Evolutionary conservation across 2,797 vertebrate species (phyloP).

Genomic region (Protonibea diacanthus): DNA sequence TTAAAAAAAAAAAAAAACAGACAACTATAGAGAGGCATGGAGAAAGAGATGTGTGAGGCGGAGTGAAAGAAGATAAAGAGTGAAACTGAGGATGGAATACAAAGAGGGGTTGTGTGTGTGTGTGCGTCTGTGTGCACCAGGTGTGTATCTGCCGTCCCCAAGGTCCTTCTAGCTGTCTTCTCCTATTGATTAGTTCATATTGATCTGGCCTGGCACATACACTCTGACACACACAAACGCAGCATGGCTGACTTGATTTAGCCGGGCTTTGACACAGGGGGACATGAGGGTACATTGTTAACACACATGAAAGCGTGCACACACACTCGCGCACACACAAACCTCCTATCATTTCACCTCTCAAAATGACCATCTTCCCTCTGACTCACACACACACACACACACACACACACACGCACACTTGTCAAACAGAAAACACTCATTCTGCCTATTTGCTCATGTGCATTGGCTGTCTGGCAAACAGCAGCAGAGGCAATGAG

Average conservation of each 20-base stretch:
- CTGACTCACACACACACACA: conserved; percentile 20
- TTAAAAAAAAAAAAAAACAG: conserved; percentile 9
- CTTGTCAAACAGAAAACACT: conserved; percentile 55
- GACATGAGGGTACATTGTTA: conserved; percentile 76
- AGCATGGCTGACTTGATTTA: conserved; percentile 77
- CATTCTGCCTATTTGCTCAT: conserved; percentile 48
- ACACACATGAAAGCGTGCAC: conserved; percentile 60
- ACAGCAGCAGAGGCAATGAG: conserved; percentile 57
- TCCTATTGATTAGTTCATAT: conserved; percentile 83
- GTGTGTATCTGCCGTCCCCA: conserved; percentile 76
- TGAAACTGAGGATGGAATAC: conserved; percentile 73
- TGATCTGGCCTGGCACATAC: conserved; percentile 71
- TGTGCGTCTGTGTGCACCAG: conserved; percentile 51
- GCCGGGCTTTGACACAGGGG: conserved; percentile 68
- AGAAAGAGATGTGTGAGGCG: conserved; percentile 60
- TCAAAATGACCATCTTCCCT: conserved; percentile 58
- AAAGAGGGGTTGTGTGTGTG: conserved; percentile 59
- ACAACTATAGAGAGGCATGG: conserved; percentile 33
- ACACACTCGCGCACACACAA: conserved; percentile 27
- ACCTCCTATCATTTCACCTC: conserved; percentile 51
- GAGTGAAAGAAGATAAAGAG: conserved; percentile 68
- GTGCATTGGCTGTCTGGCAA: conserved; percentile 60
- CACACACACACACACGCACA: conserved; percentile 12
- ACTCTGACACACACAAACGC: conserved; percentile 35
- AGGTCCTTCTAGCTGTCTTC: conserved; percentile 83